These are phyloP conservation scores for Noctua janthe DNA, from an alignment of 2,888 invertebrate genomes.

Conservation along the genomic window DNA sequence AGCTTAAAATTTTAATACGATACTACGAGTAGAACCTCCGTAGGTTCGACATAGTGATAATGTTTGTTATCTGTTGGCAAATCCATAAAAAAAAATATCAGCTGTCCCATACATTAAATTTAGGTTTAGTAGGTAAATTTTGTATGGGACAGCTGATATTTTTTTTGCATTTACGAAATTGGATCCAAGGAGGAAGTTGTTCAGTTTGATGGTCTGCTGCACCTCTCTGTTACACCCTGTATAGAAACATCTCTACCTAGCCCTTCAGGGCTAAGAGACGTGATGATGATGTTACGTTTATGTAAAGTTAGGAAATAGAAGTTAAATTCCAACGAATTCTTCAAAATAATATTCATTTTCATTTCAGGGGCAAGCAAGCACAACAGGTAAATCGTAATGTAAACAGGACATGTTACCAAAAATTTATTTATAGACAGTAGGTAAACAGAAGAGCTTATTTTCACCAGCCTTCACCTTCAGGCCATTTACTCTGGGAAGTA, in stretches of 20 bases:
- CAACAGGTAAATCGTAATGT: no score
- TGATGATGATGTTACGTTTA: not conserved
- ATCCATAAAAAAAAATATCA: not conserved
- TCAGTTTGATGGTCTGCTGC: no score
- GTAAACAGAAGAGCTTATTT: conserved; percentile 37
- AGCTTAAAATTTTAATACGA: no score
- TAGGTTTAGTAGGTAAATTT: no score
- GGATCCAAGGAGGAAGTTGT: no score
- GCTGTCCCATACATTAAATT: no score
- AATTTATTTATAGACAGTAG: conserved; percentile 27
- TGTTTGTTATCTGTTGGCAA: not conserved
- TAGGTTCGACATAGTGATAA: not conserved
- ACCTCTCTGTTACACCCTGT: no score
- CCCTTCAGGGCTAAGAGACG: not conserved
- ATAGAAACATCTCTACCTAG: not conserved
- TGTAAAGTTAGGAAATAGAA: not conserved
- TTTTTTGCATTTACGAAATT: no score
- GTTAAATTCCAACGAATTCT: not conserved
- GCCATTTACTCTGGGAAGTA: conserved; percentile 48
- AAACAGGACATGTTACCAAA: conserved; percentile 14
- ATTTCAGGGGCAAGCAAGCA: not conserved
- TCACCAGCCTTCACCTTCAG: conserved; percentile 53
- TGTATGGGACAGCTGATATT: no score
- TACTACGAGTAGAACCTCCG: not conserved
- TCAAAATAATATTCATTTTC: not conserved